A percentile compares a stretch with the other conserved stretches of the same genome.
phyloP scores from a whole-genome alignment of 2,113 vertebrate genomes.

The Danionella cerebrum region DNA sequence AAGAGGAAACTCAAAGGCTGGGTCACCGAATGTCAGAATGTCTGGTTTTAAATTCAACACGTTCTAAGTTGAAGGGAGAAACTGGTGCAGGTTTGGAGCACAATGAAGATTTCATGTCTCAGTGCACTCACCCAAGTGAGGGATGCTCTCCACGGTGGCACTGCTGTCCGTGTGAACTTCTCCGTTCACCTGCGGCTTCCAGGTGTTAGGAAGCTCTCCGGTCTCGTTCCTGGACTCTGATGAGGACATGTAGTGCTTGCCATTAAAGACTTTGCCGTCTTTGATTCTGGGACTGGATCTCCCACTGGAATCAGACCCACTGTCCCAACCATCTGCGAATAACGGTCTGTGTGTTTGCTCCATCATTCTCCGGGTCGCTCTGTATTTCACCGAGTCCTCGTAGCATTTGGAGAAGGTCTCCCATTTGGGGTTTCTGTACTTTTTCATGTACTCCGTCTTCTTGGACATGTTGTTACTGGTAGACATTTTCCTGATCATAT shows the following conservation, averaged over 20 bases:
- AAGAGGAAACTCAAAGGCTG: too few relatives aligned
- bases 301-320: constrained; percentile 63
- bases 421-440: constrained; percentile 84
- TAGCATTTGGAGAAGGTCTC: constrained; percentile 83
- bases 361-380: constrained; percentile 77
- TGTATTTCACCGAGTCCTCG: constrained; percentile 82
- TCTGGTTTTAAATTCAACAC: too few relatives aligned
- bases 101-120: too few relatives aligned
- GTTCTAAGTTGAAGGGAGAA: too few relatives aligned
- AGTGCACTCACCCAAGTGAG: constrained; percentile 40
- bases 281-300: constrained; percentile 54
- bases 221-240: constrained; percentile 30
- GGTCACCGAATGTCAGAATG: too few relatives aligned
- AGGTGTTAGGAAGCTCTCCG: background rate
- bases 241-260: constrained; percentile 26
- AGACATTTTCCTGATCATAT: constrained; percentile 19
- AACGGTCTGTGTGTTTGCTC: constrained; percentile 86
- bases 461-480: constrained; percentile 49
- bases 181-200: constrained; percentile 9
- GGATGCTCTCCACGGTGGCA: background rate
- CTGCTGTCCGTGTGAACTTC: background rate
- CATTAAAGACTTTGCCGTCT: constrained; percentile 44
- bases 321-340: constrained; percentile 81
- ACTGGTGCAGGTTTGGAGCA: too few relatives aligned
- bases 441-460: constrained; percentile 89